Conservation (phyloP, 2,888 invertebrate genomes). For the Epirrhoe tristata region DNA sequence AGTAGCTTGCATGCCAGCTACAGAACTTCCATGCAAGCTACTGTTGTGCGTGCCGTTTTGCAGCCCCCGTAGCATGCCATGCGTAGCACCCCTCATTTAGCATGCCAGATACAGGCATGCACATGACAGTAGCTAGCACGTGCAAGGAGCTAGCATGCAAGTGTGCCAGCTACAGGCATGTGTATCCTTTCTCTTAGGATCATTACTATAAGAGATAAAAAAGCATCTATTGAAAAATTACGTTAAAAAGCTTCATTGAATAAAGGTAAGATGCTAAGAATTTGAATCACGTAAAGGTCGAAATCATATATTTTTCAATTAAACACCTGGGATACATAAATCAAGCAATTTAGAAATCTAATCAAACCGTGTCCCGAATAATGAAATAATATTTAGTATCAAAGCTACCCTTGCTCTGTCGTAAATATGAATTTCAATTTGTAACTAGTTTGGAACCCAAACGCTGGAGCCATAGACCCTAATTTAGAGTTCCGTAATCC, state of each 20-base stretch:
- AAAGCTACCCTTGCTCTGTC: slow-evolving; percentile 34
- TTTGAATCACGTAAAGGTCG: not conserved
- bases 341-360: slow-evolving; percentile 11
- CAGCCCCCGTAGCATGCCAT: too few species aligned
- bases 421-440: slow-evolving; percentile 48
- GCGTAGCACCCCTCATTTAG: too few species aligned
- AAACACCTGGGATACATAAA: slow-evolving; percentile 2
- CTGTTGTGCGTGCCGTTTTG: too few species aligned
- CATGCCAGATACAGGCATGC: too few species aligned
- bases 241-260: not conserved
- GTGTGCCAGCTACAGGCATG: too few species aligned
- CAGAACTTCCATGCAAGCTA: too few species aligned
- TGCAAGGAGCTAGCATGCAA: too few species aligned
- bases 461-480: slow-evolving; percentile 38
- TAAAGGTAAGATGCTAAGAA: not conserved
- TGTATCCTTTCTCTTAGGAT: too few species aligned
- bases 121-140: too few species aligned
- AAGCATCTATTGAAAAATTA: too few species aligned
- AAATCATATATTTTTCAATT: not conserved
- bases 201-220: too few species aligned
- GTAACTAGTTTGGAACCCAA: slow-evolving; percentile 42
- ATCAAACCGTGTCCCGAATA: slow-evolving; percentile 20
- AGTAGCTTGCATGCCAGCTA: too few species aligned
- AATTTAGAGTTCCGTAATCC: slow-evolving; percentile 44
- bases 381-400: slow-evolving; percentile 31